Conservation (phyloP, 35 echinoderm and acorn worm species). For the Ptychodera flava region DNA sequence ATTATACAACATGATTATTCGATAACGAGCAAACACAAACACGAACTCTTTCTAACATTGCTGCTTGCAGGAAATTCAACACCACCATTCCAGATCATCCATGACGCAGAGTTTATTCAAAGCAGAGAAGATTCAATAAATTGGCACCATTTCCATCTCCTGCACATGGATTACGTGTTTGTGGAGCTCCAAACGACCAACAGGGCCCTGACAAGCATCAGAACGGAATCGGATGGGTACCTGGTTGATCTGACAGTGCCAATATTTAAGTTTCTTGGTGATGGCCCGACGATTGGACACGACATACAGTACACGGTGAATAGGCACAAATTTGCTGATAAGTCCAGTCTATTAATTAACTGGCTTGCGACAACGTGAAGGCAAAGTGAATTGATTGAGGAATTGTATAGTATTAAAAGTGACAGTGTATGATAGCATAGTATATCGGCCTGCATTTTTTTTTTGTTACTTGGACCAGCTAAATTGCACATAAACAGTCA, state of each 20-base stretch:
- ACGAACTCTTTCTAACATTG: background rate
- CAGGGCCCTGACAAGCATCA: constrained; percentile 8
- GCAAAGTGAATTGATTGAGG: too few relatives aligned
- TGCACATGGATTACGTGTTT: constrained; percentile 32
- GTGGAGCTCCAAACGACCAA: constrained; percentile 23
- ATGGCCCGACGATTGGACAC: constrained; percentile 15
- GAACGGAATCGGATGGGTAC: constrained; percentile 20
- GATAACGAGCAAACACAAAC: background rate
- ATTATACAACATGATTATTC: constrained; percentile 13
- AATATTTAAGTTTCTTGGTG: constrained; percentile 20
- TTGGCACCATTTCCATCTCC: constrained; percentile 56
- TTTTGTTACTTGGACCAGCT: constrained; percentile 7
- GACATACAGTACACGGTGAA: constrained; percentile 39
- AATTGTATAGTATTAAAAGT: too few relatives aligned
- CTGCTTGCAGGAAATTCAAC: background rate
- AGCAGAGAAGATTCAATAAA: constrained; percentile 4
- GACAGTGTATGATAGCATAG: background rate
- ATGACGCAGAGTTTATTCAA: constrained; percentile 28
- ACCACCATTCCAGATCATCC: constrained; percentile 34
- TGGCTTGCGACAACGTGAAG: too few relatives aligned
- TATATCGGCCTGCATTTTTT: constrained; percentile 12
- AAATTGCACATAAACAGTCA: too few relatives aligned
- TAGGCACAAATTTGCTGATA: background rate
- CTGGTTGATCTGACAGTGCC: constrained; percentile 37
- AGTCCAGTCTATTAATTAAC: too few relatives aligned